phyloP scores from a whole-genome alignment of 2,113 vertebrate genomes.

The Narcine bancroftii region DNA sequence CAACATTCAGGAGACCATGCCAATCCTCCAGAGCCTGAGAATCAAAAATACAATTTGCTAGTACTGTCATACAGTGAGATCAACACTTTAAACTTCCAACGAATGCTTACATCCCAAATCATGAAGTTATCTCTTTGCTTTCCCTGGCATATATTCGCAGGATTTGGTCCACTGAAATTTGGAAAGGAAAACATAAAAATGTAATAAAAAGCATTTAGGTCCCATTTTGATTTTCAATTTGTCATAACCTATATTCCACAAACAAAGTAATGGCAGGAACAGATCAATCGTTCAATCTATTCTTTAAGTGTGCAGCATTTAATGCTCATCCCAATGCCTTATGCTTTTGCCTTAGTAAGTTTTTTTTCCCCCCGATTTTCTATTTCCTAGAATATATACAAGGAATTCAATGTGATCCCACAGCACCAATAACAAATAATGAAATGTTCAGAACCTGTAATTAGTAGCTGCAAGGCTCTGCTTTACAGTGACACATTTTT shows the following conservation, averaged over 20 bases:
- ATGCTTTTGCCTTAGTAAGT: background rate
- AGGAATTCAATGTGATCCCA: background rate
- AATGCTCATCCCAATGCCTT: background rate
- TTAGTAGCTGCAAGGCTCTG: background rate
- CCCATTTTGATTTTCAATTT: background rate
- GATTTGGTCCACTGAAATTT: background rate
- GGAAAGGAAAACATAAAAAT: background rate
- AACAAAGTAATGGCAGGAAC: background rate
- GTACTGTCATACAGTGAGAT: no score
- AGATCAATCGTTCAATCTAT: background rate
- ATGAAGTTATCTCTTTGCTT: background rate
- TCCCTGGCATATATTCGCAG: background rate
- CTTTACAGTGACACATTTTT: background rate
- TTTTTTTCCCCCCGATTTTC: background rate
- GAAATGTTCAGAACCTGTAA: constrained; percentile 26
- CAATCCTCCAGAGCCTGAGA: no score
- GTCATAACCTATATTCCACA: background rate
- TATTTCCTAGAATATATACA: constrained; percentile 5
- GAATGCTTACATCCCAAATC: background rate
- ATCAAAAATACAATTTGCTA: no score
- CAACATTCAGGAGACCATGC: no score
- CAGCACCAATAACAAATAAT: background rate
- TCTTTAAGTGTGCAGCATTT: background rate
- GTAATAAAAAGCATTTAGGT: background rate
- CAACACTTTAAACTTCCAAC: background rate